Evolutionary conservation across 92 coral and sea anemone genomes (phyloP).

Genomic region (Palythoa caribaeorum): DNA sequence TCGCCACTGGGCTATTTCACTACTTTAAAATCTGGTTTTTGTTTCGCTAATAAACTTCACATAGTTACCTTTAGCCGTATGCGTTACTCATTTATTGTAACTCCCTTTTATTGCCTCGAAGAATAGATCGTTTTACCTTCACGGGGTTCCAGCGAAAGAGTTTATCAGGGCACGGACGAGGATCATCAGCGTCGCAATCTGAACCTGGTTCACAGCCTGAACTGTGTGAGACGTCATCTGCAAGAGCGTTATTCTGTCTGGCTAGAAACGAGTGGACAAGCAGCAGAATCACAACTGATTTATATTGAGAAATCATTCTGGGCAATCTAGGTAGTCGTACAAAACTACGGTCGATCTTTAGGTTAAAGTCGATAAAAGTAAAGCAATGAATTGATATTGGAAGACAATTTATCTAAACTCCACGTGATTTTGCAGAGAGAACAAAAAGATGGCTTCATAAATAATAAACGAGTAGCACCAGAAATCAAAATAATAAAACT

Average conservation of each 20-base stretch:
- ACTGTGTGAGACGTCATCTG: neutral
- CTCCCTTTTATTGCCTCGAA: too few species aligned
- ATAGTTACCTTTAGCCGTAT: too few species aligned
- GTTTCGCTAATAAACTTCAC: too few species aligned
- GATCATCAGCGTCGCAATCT: slow-evolving; percentile 1
- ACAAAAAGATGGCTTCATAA: slow-evolving; percentile 5
- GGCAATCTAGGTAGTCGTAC: neutral
- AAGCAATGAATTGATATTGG: neutral
- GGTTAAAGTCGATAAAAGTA: neutral
- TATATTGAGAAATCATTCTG: neutral
- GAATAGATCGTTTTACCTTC: slow-evolving; percentile 59
- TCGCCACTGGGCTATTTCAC: too few species aligned
- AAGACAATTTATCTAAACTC: neutral
- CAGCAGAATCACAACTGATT: neutral
- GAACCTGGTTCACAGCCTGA: neutral
- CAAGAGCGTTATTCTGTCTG: neutral
- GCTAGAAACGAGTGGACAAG: neutral
- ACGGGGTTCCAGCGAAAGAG: slow-evolving; percentile 97
- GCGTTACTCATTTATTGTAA: too few species aligned
- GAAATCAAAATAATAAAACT: neutral
- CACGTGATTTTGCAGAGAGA: neutral
- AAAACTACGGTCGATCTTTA: neutral
- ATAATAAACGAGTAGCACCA: neutral
- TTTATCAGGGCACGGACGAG: slow-evolving; percentile 36
- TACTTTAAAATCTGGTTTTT: too few species aligned